A percentile compares a stretch with the other conserved stretches of the same genome.
phyloP scores from a whole-genome alignment of 2,113 vertebrate genomes.

The Spea bombifrons region DNA sequence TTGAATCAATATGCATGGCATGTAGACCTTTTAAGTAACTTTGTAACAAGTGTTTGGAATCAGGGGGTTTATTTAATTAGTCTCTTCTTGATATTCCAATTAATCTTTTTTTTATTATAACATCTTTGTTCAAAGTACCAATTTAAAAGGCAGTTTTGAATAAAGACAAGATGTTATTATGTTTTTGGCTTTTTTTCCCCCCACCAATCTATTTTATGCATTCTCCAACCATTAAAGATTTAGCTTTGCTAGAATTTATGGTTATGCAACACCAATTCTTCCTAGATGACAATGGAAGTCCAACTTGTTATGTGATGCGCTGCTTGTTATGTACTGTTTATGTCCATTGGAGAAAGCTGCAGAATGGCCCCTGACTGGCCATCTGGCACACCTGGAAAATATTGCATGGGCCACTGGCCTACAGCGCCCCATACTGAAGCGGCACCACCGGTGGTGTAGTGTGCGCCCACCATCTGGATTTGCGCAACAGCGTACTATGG shows the following conservation, averaged over 20 bases:
- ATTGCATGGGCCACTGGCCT: too few species aligned
- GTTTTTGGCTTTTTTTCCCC: neutral
- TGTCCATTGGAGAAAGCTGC: too few species aligned
- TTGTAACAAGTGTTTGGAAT: neutral
- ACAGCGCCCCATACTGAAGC: too few species aligned
- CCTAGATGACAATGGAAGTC: neutral
- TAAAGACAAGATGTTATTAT: conserved; percentile 16
- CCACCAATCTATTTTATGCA: conserved; percentile 11
- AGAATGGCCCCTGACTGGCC: too few species aligned
- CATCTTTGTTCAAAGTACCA: conserved; percentile 37
- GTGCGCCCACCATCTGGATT: too few species aligned
- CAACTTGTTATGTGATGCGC: too few species aligned
- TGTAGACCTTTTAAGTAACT: conserved; percentile 3
- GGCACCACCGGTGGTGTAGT: too few species aligned
- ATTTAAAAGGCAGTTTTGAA: conserved; percentile 23
- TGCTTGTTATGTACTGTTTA: too few species aligned
- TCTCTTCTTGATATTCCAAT: conserved; percentile 6
- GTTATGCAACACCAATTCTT: neutral
- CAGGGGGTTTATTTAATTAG: conserved; percentile 5
- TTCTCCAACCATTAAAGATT: conserved; percentile 14
- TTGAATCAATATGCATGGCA: neutral
- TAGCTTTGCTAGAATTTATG: conserved; percentile 11
- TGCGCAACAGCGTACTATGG: too few species aligned
- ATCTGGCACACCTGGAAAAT: too few species aligned
- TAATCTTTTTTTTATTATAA: conserved; percentile 14